A percentile compares a stretch with the other conserved stretches of the same genome.
Evolutionary conservation across 1,140 invertebrate genomes (phyloP).

Genomic region (Tetragonula clypearis): DNA sequence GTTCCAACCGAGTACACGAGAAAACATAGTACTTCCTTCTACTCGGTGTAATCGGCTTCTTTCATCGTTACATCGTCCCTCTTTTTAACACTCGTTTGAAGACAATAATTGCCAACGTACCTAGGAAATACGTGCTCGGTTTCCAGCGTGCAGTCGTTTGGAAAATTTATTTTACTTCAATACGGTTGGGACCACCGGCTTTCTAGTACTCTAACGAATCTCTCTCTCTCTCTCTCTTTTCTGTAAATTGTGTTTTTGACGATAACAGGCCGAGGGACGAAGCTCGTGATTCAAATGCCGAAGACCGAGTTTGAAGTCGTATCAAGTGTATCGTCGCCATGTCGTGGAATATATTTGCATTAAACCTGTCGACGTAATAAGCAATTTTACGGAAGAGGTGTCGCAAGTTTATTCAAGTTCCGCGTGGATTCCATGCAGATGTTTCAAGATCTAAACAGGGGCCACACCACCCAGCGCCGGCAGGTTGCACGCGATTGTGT

Average conservation of each 20-base stretch:
- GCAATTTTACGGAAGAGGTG: constrained; percentile 7
- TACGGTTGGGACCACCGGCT: too few relatives aligned
- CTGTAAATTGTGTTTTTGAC: too few relatives aligned
- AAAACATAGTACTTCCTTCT: constrained; percentile 53
- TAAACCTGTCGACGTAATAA: background rate
- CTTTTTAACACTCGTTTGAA: background rate
- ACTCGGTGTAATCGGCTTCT: constrained; percentile 16
- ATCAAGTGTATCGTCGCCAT: background rate
- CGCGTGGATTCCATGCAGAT: constrained; percentile 27
- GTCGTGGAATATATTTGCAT: background rate
- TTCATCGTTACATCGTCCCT: constrained; percentile 16
- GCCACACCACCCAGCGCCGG: too few relatives aligned
- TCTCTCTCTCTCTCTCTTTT: too few relatives aligned
- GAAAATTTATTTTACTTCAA: background rate
- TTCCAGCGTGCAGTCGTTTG: background rate
- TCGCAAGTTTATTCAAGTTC: background rate
- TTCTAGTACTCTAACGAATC: too few relatives aligned
- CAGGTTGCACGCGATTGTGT: constrained; percentile 6
- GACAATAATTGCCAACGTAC: background rate
- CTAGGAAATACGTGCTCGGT: background rate
- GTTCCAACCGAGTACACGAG: constrained; percentile 55
- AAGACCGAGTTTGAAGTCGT: background rate
- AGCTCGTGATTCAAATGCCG: background rate
- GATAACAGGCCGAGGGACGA: too few relatives aligned
- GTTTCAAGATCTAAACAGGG: constrained; percentile 41